Evolutionary conservation across 2,797 vertebrate genomes (phyloP).

Genomic region (Rhyacichthys aspro): DNA sequence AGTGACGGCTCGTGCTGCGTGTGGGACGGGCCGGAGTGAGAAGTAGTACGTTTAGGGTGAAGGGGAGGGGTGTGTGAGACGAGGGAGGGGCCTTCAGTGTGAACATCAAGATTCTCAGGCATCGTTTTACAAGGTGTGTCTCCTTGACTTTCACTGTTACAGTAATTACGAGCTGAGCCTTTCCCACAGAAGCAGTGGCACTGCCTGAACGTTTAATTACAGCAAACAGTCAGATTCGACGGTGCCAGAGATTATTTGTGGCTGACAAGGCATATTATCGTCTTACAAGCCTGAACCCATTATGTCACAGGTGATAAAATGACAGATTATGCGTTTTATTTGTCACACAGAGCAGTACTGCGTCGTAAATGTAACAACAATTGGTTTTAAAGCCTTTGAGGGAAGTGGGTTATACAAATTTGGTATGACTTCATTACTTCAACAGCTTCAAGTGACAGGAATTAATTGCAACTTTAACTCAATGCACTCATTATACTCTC

Average conservation of each 20-base stretch:
- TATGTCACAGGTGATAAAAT: conserved; percentile 7
- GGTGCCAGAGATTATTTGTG: conserved; percentile 3
- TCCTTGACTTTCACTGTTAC: conserved; percentile 65
- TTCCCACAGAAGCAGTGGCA: conserved; percentile 51
- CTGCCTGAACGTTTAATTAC: conserved; percentile 48
- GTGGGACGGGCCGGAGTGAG: conserved; percentile 39
- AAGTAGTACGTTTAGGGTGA: conserved; percentile 9
- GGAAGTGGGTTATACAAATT: background rate
- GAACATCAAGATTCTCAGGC: conserved; percentile 64
- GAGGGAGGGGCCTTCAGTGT: conserved; percentile 44
- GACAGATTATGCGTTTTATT: conserved; percentile 5
- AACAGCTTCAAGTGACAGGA: too few species aligned
- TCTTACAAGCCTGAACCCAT: conserved; percentile 11
- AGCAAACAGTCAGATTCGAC: conserved; percentile 38
- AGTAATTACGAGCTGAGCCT: conserved; percentile 50
- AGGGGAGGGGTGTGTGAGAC: conserved; percentile 4
- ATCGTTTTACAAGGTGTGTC: conserved; percentile 73
- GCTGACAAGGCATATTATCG: background rate
- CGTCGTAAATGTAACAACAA: background rate
- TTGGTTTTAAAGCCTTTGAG: conserved; percentile 2
- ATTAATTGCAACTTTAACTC: too few species aligned
- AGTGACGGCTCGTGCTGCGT: too few species aligned
- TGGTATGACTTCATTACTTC: background rate
- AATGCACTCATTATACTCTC: too few species aligned
- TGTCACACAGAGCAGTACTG: background rate